Base-by-base conservation (phyloP, 2,113 vertebrate species). In the Electrona antarctica region DNA sequence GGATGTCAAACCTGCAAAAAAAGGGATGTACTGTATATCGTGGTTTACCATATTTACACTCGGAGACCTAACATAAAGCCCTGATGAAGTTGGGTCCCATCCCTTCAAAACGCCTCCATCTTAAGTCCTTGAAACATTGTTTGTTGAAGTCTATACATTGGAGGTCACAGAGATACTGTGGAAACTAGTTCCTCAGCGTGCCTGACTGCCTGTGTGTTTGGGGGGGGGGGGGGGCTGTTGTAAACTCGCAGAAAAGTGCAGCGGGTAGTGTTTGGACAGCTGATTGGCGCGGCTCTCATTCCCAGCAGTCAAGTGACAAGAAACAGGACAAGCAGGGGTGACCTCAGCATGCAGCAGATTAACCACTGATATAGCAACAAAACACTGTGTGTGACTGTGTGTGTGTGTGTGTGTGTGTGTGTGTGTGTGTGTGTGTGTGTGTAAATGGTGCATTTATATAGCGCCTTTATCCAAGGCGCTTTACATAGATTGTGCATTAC, bases 181-280 rank as follows among this genome's bases (percentile, higher is more conserved):
- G 59, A 77, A 60, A 77, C 69, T 63, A 12, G 50, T 46, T 56
- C 72, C 79, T 71, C 64, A n/a, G 33, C 5, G 33, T 41, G 33
- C 33, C 33, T 21, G 21, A 21, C 21, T 21, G 21, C 21, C 21
- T 41, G 5, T 41, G 33, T 6, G 33, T 41, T 41, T 41, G 1
- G 33, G 33, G 33, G 33, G 33, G 29, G 29, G 29, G 33, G 6
- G 74, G 71, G 29, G 54, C 71, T 11, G 62, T 54, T 61, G 59
- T 63, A 29, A 60, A 73, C 60, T 70, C 71, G 73, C 81, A 81
- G 83, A 76, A 70, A 81, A 73, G 82, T 80, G 67, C 76, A 84
- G 65, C 71, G 10, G 49, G 45, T 74, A 84, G 82, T 88, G 89
- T 90, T 90, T 92, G 71, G 77, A 89, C 87, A 92, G 90, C 89